These are phyloP conservation scores for Bovichtus variegatus DNA, from an alignment of 2,797 vertebrate genomes.

Conservation along the genomic window DNA sequence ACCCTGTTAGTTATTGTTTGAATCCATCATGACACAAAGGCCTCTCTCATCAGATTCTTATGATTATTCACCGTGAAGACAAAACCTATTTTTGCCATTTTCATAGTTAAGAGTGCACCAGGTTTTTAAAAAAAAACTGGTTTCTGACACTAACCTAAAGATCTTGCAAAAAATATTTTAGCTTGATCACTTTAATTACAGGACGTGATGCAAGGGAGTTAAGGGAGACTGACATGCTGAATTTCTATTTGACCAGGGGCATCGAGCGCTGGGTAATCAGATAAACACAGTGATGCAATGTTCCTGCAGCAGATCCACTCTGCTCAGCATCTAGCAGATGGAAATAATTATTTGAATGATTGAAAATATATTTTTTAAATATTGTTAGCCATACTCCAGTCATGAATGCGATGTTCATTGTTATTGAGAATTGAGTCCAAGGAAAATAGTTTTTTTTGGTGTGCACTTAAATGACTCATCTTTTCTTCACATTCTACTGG, in stretches of 20 bases:
- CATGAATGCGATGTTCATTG: neutral
- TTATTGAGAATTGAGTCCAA: neutral
- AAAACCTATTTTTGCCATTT: neutral
- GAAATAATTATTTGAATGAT: neutral
- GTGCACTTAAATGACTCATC: neutral
- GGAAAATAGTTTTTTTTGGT: neutral
- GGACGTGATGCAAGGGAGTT: slow-evolving; percentile 21
- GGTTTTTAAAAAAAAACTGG: neutral
- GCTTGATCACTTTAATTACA: slow-evolving; percentile 37
- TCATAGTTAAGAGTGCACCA: neutral
- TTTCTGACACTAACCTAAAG: neutral
- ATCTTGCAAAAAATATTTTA: neutral
- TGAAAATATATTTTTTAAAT: neutral
- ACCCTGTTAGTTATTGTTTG: neutral
- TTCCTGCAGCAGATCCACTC: slow-evolving; percentile 5
- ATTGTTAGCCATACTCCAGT: neutral
- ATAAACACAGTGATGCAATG: slow-evolving; percentile 19
- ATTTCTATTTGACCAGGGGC: slow-evolving; percentile 42
- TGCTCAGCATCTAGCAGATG: slow-evolving; percentile 19
- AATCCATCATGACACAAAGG: neutral
- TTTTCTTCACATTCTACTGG: neutral
- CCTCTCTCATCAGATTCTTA: neutral
- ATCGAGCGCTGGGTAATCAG: slow-evolving; percentile 40
- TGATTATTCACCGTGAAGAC: neutral
- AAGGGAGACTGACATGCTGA: slow-evolving; percentile 21